phyloP scores from a whole-genome alignment of 2,113 vertebrate genomes.

The Hipposideros armiger region DNA sequence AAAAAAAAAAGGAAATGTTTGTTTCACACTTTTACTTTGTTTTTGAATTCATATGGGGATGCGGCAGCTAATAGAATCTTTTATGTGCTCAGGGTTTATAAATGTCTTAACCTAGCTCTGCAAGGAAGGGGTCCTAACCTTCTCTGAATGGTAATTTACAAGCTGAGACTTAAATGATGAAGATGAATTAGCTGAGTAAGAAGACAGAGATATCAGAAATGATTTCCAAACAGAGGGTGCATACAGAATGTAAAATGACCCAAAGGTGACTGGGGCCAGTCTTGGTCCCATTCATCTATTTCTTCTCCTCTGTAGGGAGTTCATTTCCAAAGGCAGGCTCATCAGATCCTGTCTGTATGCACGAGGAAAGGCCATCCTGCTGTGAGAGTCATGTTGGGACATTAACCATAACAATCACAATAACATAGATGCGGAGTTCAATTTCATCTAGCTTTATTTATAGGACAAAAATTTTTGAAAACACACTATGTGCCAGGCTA shows the following conservation, averaged over 20 bases:
- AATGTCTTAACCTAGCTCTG: neutral
- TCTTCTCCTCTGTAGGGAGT: neutral
- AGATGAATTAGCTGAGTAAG: neutral
- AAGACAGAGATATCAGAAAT: neutral
- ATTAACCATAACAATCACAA: neutral
- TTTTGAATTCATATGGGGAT: neutral
- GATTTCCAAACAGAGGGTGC: neutral
- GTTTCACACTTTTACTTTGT: neutral
- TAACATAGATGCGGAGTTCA: neutral
- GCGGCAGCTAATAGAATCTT: neutral
- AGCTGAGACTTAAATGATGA: slow-evolving; percentile 2
- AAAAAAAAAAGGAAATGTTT: slow-evolving; percentile 4
- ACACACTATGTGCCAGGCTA: neutral
- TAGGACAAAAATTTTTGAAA: neutral
- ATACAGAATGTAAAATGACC: neutral
- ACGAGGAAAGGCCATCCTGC: neutral
- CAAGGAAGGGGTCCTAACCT: neutral
- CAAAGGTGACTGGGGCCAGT: neutral
- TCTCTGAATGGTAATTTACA: slow-evolving; percentile 40
- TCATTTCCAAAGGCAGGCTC: neutral
- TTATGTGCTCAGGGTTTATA: neutral
- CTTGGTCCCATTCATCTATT: neutral
- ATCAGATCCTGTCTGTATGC: neutral
- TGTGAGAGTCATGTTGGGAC: neutral
- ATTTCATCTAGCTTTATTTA: neutral